Percentiles rank a stretch among this genome's conserved stretches.
phyloP scores from a whole-genome alignment of 2,113 vertebrate species.

The Actenoides hombroni region DNA sequence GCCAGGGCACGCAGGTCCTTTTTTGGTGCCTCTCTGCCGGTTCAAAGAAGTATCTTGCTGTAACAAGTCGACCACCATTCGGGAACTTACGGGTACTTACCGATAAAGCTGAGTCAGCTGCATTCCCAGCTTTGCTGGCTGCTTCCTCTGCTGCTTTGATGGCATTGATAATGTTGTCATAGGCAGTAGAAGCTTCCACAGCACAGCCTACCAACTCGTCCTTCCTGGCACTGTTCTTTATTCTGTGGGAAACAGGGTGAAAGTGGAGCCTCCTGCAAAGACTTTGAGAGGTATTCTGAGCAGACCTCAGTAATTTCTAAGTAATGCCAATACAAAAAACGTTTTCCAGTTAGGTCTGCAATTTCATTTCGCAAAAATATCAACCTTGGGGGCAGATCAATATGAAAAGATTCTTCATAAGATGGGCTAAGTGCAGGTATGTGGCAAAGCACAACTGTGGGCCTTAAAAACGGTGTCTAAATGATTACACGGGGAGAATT shows the following conservation, averaged over 20 bases:
- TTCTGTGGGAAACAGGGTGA: slow-evolving; percentile 62
- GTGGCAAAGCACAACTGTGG: not conserved
- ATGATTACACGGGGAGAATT: not conserved
- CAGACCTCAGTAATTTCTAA: not conserved
- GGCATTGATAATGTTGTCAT: slow-evolving; percentile 89
- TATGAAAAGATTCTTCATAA: not conserved
- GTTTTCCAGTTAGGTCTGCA: not conserved
- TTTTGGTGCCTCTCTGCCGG: not conserved
- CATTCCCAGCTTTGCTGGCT: slow-evolving; percentile 82
- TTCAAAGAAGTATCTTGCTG: not conserved
- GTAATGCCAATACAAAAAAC: not conserved
- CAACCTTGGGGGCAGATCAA: not conserved
- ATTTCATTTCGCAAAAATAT: not conserved
- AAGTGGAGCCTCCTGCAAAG: not conserved
- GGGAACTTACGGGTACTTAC: slow-evolving; percentile 68
- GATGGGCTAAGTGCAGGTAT: not conserved
- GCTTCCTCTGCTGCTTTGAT: slow-evolving; percentile 88
- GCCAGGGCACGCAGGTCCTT: not conserved
- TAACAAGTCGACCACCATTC: not conserved
- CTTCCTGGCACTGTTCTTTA: slow-evolving; percentile 80
- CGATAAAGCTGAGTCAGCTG: slow-evolving; percentile 82
- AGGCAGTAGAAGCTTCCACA: slow-evolving; percentile 86
- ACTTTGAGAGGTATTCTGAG: not conserved
- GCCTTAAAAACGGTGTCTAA: not conserved
- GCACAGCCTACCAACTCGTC: slow-evolving; percentile 82